These are phyloP conservation scores for Pardosa pseudoannulata DNA, from an alignment of 2,888 invertebrate genomes.

Conservation along the genomic window DNA sequence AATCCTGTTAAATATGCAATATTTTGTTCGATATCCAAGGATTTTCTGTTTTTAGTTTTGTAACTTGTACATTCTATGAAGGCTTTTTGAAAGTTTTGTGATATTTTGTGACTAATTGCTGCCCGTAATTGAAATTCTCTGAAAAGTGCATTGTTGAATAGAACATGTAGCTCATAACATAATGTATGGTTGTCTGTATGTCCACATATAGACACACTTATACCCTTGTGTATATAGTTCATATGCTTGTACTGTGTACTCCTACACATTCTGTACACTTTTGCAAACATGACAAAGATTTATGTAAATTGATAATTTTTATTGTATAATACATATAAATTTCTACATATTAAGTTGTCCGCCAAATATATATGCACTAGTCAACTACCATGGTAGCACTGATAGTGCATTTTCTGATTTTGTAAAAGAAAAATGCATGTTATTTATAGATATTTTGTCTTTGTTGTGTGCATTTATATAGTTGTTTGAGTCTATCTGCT, in stretches of 20 bases:
- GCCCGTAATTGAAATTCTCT: constrained; percentile 39
- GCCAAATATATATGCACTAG: constrained; percentile 60
- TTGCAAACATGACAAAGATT: constrained; percentile 39
- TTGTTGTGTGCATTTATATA: constrained; percentile 61
- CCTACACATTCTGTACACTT: constrained; percentile 37
- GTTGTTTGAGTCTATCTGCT: constrained; percentile 54
- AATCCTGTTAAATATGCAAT: constrained; percentile 33
- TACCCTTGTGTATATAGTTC: constrained; percentile 36
- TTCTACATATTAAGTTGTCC: constrained; percentile 50
- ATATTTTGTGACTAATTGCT: constrained; percentile 58
- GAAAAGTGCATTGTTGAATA: constrained; percentile 52
- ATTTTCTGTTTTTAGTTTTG: constrained; percentile 58
- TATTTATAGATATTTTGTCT: constrained; percentile 49
- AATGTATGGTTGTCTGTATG: constrained; percentile 12
- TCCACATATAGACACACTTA: constrained; percentile 8
- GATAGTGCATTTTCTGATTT: constrained; percentile 52
- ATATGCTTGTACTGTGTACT: constrained; percentile 40
- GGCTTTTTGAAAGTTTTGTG: constrained; percentile 55
- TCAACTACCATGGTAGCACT: constrained; percentile 47
- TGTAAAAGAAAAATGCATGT: constrained; percentile 37
- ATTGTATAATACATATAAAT: constrained; percentile 52
- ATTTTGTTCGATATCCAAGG: constrained; percentile 37
- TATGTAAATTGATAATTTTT: constrained; percentile 60
- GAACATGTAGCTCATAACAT: constrained; percentile 47
- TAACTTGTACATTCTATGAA: constrained; percentile 36